Evolutionary conservation across 2,113 vertebrate species (phyloP).

Genomic region (Todiramphus chloris): DNA sequence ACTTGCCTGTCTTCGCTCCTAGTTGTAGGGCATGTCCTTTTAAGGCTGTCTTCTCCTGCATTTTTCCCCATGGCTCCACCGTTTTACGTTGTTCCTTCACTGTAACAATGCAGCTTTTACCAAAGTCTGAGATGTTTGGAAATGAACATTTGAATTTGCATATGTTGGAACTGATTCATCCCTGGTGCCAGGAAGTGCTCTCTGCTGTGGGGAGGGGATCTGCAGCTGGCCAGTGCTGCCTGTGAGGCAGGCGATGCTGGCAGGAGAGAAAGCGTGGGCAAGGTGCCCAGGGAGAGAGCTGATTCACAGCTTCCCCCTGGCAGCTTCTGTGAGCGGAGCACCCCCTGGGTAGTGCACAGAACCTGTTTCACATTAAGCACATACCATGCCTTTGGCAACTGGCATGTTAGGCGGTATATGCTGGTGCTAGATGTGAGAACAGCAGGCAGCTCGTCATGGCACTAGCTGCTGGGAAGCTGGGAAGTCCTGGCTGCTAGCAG

Average conservation of each 20-base stretch:
- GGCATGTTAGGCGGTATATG: neutral
- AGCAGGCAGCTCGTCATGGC: constrained; percentile 18
- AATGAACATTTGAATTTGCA: constrained; percentile 38
- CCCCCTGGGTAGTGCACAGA: constrained; percentile 36
- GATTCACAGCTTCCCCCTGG: constrained; percentile 62
- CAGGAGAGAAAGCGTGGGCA: constrained; percentile 44
- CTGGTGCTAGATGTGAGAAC: constrained; percentile 41
- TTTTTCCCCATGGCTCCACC: neutral
- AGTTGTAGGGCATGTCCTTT: neutral
- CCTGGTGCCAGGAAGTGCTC: constrained; percentile 27
- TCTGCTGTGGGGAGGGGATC: neutral
- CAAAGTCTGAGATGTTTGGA: constrained; percentile 24
- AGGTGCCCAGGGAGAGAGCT: constrained; percentile 26
- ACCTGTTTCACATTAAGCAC: constrained; percentile 22
- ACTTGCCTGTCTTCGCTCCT: neutral
- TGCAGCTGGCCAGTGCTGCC: constrained; percentile 51
- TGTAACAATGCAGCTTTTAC: neutral
- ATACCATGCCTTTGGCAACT: constrained; percentile 40
- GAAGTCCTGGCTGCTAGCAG: constrained; percentile 21
- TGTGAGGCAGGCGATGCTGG: constrained; percentile 43
- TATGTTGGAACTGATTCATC: constrained; percentile 49
- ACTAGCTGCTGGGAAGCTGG: constrained; percentile 16
- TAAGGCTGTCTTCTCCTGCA: neutral
- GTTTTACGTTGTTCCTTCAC: neutral
- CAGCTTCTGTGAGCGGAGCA: constrained; percentile 37